phyloP scores from a whole-genome alignment of 2,888 invertebrate genomes.

The Plagiodera versicolora region DNA sequence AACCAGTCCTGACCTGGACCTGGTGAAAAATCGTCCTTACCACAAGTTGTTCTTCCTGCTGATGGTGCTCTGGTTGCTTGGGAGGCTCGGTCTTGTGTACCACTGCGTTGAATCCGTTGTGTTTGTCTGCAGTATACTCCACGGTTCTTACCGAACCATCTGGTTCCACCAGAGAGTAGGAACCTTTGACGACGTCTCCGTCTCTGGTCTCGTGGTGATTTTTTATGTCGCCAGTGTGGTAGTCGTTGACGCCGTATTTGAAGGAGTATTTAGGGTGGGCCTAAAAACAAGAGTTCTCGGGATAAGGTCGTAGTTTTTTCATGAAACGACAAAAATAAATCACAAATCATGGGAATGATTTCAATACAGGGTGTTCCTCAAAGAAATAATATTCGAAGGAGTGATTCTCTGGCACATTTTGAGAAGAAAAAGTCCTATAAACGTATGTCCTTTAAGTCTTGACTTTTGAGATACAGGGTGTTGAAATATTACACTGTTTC shows the following conservation, averaged over 20 bases:
- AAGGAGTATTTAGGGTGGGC: constrained; percentile 50
- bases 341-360: no score
- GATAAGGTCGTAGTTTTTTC: no score
- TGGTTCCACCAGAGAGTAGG: constrained; percentile 52
- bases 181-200: constrained; percentile 52
- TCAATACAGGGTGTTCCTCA: no score
- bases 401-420: no score
- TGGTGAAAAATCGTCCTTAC: neutral
- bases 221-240: constrained; percentile 52
- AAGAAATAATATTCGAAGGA: no score
- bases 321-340: no score
- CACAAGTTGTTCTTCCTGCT: constrained; percentile 17
- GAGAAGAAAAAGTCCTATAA: no score
- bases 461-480: no score
- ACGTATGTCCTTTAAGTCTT: no score
- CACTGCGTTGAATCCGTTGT: constrained; percentile 52
- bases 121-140: constrained; percentile 52
- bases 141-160: constrained; percentile 53
- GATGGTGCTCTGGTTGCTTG: constrained; percentile 28
- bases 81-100: constrained; percentile 42
- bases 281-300: no score
- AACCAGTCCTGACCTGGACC: no score
- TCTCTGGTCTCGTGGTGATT: constrained; percentile 50
- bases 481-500: no score
- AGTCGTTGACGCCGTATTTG: constrained; percentile 52